phyloP scores from a whole-genome alignment of 1,140 invertebrate species.

The Drosophila orosa region DNA sequence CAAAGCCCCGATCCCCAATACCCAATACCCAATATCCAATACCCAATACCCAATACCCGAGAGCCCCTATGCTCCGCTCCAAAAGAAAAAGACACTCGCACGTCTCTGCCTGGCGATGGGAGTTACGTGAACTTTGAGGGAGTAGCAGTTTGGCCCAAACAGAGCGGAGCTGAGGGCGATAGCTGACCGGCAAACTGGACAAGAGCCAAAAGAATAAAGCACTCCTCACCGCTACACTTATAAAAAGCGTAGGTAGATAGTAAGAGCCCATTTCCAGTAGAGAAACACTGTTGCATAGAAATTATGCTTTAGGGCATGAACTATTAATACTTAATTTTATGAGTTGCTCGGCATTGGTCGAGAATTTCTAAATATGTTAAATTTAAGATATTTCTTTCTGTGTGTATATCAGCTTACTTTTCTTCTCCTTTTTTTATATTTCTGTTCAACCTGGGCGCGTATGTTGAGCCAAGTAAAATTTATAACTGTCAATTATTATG shows the following conservation, averaged over 20 bases:
- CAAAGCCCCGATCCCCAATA: neutral
- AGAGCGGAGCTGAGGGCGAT: constrained; percentile 16
- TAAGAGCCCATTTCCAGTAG: too few relatives aligned
- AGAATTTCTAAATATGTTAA: neutral
- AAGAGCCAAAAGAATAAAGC: constrained; percentile 68
- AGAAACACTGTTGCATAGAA: too few relatives aligned
- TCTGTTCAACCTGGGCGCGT: constrained; percentile 32
- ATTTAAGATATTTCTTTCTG: neutral
- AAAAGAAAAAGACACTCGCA: constrained; percentile 26
- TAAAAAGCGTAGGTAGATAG: neutral
- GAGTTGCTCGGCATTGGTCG: neutral
- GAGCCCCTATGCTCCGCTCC: constrained; percentile 20
- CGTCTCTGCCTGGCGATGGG: constrained; percentile 18
- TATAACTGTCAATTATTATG: constrained; percentile 84
- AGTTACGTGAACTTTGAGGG: constrained; percentile 66
- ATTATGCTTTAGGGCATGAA: too few relatives aligned
- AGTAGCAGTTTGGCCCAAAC: neutral
- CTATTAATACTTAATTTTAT: neutral
- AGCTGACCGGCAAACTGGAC: constrained; percentile 35
- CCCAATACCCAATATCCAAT: neutral
- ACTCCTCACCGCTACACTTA: constrained; percentile 6
- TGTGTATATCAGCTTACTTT: constrained; percentile 7
- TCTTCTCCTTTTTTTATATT: constrained; percentile 12
- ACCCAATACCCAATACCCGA: neutral
- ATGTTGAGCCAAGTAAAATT: constrained; percentile 69